Evolutionary conservation across 2,113 vertebrate genomes (phyloP).

Genomic region (Mola mola): DNA sequence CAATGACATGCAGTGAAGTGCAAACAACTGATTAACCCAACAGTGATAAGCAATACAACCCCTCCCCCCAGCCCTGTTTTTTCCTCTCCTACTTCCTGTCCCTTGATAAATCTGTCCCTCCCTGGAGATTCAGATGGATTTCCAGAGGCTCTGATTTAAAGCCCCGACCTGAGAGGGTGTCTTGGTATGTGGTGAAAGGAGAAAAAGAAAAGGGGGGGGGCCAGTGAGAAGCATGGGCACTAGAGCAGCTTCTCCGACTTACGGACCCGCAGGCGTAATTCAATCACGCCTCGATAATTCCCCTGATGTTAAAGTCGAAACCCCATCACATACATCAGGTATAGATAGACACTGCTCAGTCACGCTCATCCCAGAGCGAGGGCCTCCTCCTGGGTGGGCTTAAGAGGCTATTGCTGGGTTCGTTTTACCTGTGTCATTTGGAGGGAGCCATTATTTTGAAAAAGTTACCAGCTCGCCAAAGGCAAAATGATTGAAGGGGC

Average conservation of each 20-base stretch:
- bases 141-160: conserved; percentile 66
- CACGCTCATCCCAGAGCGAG: conserved; percentile 57
- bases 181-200: conserved; percentile 31
- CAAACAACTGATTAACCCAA: conserved; percentile 72
- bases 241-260: conserved; percentile 43
- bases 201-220: not conserved
- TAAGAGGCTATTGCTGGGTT: conserved; percentile 61
- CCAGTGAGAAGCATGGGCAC: conserved; percentile 10
- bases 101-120: conserved; percentile 17
- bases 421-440: conserved; percentile 62
- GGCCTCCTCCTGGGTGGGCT: conserved; percentile 65
- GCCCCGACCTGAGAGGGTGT: conserved; percentile 34
- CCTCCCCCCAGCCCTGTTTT: conserved; percentile 19
- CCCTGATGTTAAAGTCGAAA: conserved; percentile 63
- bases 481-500: conserved; percentile 39
- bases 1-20: conserved; percentile 52
- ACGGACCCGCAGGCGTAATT: conserved; percentile 60
- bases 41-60: conserved; percentile 36
- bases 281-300: conserved; percentile 76
- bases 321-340: conserved; percentile 46
- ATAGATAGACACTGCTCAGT: conserved; percentile 59
- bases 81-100: not conserved
- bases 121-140: conserved; percentile 53
- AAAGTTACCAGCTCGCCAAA: conserved; percentile 63
- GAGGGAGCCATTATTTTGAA: conserved; percentile 71